These are phyloP conservation scores for Invenusta paracnida DNA, from an alignment of 2,888 invertebrate species.

Conservation along the genomic window DNA sequence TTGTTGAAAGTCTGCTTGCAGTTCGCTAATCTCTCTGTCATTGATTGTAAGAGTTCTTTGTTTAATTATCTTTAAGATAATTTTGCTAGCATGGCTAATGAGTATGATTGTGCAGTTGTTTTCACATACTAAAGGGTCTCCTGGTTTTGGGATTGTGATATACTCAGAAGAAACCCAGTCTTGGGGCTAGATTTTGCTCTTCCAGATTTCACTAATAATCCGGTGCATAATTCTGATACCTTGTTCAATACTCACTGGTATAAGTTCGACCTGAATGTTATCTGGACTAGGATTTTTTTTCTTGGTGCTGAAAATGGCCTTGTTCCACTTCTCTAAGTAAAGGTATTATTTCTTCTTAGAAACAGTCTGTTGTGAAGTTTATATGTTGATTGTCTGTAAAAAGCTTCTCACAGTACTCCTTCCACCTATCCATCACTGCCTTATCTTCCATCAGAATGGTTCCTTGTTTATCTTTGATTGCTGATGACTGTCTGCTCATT, in stretches of 20 bases:
- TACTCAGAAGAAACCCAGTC: not conserved
- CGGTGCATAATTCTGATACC: not conserved
- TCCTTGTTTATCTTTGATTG: not conserved
- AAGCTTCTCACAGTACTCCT: not conserved
- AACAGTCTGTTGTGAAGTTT: not conserved
- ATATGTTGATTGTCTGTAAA: not conserved
- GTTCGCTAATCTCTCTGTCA: not conserved
- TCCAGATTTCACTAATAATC: not conserved
- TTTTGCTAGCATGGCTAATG: not conserved
- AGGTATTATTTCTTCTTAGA: not conserved
- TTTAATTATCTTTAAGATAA: not conserved
- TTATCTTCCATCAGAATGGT: not conserved
- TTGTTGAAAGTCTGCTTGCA: not conserved
- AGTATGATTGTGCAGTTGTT: not conserved
- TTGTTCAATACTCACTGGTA: not conserved
- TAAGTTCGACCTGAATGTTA: slow-evolving; percentile 3
- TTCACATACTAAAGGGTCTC: not conserved
- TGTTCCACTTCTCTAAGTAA: not conserved
- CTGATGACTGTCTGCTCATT: not conserved
- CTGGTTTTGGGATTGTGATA: not conserved
- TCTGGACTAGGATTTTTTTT: not conserved
- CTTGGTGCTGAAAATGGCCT: not conserved
- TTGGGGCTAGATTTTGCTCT: not conserved
- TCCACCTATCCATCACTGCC: not conserved
- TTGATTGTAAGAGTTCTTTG: not conserved